Conservation (phyloP, 2,797 vertebrate genomes). For the Clarias fuscus region DNA sequence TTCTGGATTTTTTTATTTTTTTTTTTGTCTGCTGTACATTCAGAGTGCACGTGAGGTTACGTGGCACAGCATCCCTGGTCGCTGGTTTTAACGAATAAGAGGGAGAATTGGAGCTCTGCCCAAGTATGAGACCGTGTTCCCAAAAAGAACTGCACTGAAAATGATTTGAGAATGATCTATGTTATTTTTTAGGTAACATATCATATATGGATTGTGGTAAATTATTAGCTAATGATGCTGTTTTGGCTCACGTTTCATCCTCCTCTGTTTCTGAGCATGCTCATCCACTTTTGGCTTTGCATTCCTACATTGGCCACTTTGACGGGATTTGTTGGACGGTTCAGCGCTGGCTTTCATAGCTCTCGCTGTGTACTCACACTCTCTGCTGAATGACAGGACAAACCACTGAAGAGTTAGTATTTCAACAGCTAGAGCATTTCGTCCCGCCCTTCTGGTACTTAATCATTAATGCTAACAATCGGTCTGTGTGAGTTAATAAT, state of each 20-base stretch:
- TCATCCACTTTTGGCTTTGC: slow-evolving; percentile 52
- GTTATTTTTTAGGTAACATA: not conserved
- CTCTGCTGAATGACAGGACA: slow-evolving; percentile 56
- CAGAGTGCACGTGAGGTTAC: not conserved
- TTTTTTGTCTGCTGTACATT: not conserved
- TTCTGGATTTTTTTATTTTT: not conserved
- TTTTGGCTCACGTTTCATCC: slow-evolving; percentile 4
- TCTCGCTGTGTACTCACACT: slow-evolving; percentile 63
- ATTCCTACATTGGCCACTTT: slow-evolving; percentile 44
- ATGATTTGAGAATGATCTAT: not conserved
- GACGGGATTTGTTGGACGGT: slow-evolving; percentile 57
- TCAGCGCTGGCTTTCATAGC: slow-evolving; percentile 55
- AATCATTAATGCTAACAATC: not conserved
- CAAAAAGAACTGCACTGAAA: not conserved
- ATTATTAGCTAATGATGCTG: not conserved
- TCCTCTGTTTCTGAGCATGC: slow-evolving; percentile 9
- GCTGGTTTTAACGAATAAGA: not conserved
- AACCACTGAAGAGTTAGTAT: slow-evolving; percentile 40
- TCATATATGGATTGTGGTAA: not conserved
- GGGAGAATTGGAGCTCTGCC: not conserved
- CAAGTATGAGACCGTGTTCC: not conserved
- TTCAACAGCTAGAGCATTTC: slow-evolving; percentile 40
- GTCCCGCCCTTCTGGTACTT: slow-evolving; percentile 21
- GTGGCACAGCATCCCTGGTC: not conserved
- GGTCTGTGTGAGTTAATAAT: not conserved